Evolutionary conservation across 2,113 vertebrate genomes (phyloP).

Genomic region (Cepphus grylle): DNA sequence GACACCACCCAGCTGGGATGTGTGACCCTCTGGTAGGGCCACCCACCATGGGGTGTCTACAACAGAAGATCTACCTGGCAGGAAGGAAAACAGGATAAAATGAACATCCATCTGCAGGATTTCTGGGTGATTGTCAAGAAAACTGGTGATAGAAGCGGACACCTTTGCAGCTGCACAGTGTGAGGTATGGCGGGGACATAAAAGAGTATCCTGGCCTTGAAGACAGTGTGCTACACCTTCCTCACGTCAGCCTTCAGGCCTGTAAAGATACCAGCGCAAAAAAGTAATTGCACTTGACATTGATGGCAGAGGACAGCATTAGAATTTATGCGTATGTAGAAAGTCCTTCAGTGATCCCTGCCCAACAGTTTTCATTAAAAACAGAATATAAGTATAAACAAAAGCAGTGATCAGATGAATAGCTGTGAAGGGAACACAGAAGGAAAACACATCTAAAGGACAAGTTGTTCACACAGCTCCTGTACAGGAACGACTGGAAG

Average conservation of each 20-base stretch:
- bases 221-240: fast-evolving
- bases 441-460: background rate
- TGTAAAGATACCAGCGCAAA: fast-evolving
- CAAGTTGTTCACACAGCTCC: fast-evolving
- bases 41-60: fast-evolving
- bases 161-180: background rate
- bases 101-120: too few relatives aligned
- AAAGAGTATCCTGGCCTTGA: too few relatives aligned
- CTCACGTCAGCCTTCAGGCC: fast-evolving
- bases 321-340: fast-evolving
- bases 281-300: fast-evolving
- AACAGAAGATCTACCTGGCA: too few relatives aligned
- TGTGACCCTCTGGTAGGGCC: too few relatives aligned
- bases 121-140: too few relatives aligned
- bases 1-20: fast-evolving
- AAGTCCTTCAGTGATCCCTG: background rate
- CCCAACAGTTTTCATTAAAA: background rate
- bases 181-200: fast-evolving
- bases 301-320: too few relatives aligned
- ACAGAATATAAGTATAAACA: fast-evolving
- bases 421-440: fast-evolving
- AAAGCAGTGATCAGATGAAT: fast-evolving
- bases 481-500: background rate
- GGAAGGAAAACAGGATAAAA: background rate
- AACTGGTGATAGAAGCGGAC: fast-evolving